Evolutionary conservation across 2,113 vertebrate genomes (phyloP).

Genomic region (Procavia capensis): DNA sequence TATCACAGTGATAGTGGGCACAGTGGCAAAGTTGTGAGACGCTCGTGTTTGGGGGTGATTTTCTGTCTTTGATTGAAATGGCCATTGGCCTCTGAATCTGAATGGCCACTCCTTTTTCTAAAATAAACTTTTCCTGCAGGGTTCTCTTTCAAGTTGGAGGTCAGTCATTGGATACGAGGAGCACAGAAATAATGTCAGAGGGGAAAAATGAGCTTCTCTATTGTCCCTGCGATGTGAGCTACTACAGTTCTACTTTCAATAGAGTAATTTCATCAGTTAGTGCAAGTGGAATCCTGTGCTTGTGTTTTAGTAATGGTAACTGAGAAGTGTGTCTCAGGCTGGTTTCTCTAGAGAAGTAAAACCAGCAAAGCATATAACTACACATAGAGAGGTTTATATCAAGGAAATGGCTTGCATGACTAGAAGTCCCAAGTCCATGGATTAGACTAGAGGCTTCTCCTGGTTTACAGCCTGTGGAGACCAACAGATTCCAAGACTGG

Average conservation of each 20-base stretch:
- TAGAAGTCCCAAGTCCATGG: too few species aligned
- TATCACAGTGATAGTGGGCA: background rate
- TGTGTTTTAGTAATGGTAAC: background rate
- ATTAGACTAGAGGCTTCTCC: too few species aligned
- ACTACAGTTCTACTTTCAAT: background rate
- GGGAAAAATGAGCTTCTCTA: background rate
- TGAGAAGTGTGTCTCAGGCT: background rate
- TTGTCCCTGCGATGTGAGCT: background rate
- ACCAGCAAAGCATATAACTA: too few species aligned
- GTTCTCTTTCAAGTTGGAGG: background rate
- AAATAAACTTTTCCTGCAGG: background rate
- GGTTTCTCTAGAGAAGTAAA: too few species aligned
- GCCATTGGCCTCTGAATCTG: background rate
- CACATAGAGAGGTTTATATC: too few species aligned
- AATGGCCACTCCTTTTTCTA: background rate
- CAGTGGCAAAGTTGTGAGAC: background rate
- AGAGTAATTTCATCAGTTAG: background rate
- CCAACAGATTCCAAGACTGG: too few species aligned
- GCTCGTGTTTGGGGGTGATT: background rate
- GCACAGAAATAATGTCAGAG: background rate
- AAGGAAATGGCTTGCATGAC: too few species aligned
- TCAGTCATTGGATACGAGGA: background rate
- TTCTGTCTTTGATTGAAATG: background rate
- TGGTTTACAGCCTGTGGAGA: too few species aligned
- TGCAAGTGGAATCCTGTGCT: background rate